Evolutionary conservation across 2,113 vertebrate species (phyloP), one percentile per base, ranked within the genome.

Genomic region (Indicator maculatus): DNA sequence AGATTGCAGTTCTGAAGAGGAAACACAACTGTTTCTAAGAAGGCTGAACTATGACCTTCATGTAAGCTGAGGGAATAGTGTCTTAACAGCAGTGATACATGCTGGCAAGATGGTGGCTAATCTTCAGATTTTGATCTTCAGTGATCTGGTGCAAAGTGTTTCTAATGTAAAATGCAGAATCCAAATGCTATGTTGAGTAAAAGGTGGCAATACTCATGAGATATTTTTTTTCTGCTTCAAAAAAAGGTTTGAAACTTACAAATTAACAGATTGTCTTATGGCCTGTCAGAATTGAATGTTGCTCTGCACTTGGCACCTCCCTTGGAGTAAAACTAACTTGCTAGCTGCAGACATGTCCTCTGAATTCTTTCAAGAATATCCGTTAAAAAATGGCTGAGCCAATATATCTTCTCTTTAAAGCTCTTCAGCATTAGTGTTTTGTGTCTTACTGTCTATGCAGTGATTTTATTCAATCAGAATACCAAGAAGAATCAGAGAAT

Each of bases 381-480:
- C 33, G 55, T 92, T 64, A 21, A 74, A 72, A 89, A 85, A 12
- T 16, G 64, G 6, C 8, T 73, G 21, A 86, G 31, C 28, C 53
- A 86, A n/a, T 60, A 8, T 38, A 69, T 58, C 86, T 81, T 86
- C 28, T 45, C 19, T 77, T 81, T 53, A 80, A 88, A 80, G 28
- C 31, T 55, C 31, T 66, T n/a, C 72, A 55, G 41, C 28, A 17
- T 91, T 61, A 88, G 31, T 4, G 1, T 65, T 86, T 90, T 77
- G 41, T 88, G 39, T 74, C 36, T 61, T 79, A n/a, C 8, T 86
- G 64, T 80, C 73, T 30, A 5, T 60, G 33, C 8, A 52, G 47
- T 77, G 53, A 59, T 95, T 91, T 88, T 90, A 77, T 77, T 93
- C 58, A 77, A n/a, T 73, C 31, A 70, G 47, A 94, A 91, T 52